Conservation (phyloP, 2,113 vertebrate species). For the Naja naja region DNA sequence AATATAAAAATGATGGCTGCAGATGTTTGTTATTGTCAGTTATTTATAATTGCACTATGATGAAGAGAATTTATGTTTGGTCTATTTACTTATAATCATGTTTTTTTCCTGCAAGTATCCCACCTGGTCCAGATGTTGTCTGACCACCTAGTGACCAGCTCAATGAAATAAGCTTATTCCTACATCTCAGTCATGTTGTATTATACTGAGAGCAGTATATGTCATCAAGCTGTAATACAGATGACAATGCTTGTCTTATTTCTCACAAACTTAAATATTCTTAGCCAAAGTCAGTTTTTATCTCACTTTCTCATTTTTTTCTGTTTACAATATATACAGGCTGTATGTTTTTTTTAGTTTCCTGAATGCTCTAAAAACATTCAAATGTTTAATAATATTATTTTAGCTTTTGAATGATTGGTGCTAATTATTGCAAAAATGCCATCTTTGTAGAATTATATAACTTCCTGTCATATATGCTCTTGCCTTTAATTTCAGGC, state of each 20-base stretch:
- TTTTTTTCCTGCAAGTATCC: neutral
- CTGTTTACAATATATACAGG: neutral
- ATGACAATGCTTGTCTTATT: neutral
- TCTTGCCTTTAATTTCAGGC: neutral
- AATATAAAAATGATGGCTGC: neutral
- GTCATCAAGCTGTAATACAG: neutral
- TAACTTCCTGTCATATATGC: neutral
- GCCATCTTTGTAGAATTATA: neutral
- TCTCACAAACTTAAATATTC: neutral
- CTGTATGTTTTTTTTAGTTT: neutral
- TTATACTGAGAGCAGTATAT: neutral
- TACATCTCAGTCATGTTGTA: neutral
- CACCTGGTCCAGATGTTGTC: neutral
- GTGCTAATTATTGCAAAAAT: neutral
- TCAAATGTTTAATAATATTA: neutral
- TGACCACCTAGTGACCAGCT: neutral
- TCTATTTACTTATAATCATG: fast-evolving
- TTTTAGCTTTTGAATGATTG: neutral
- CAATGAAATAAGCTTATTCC: neutral
- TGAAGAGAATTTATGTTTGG: neutral
- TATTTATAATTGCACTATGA: neutral
- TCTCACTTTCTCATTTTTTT: neutral
- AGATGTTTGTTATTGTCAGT: slow-evolving; percentile 19
- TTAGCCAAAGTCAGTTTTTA: too few relatives aligned
- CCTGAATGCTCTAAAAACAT: neutral